These are phyloP conservation scores for Andrena camellia DNA, from an alignment of 2,888 invertebrate genomes.

Conservation along the genomic window DNA sequence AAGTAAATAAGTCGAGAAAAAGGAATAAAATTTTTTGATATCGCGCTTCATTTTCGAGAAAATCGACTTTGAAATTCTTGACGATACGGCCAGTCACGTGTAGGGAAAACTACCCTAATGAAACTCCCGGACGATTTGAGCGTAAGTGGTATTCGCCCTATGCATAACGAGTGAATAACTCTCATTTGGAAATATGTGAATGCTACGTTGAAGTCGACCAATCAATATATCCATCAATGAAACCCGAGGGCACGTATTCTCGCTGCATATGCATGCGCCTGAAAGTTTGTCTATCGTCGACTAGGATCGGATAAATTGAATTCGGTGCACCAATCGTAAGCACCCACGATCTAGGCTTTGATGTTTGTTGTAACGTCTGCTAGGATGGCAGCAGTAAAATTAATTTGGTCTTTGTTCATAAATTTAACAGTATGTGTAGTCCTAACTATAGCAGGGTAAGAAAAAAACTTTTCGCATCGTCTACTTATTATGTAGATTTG, in stretches of 20 bases:
- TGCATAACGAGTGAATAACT: too few relatives aligned
- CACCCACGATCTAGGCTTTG: constrained; percentile 79
- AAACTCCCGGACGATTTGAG: too few relatives aligned
- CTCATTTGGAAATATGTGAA: not conserved
- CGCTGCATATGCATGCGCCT: constrained; percentile 28
- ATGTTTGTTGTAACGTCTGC: constrained; percentile 80
- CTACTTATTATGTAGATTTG: not conserved
- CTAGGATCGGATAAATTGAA: constrained; percentile 34
- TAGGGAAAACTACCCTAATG: too few relatives aligned
- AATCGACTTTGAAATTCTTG: too few relatives aligned
- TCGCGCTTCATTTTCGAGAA: too few relatives aligned
- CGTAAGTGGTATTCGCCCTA: too few relatives aligned
- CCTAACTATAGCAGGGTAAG: constrained; percentile 80
- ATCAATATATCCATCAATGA: constrained; percentile 1
- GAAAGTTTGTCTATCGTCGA: constrained; percentile 15
- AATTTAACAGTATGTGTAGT: constrained; percentile 79
- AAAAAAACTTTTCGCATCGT: constrained; percentile 39
- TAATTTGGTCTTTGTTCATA: constrained; percentile 79
- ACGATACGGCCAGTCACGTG: too few relatives aligned
- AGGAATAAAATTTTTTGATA: too few relatives aligned
- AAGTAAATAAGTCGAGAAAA: too few relatives aligned
- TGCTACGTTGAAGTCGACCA: not conserved
- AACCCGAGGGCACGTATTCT: not conserved
- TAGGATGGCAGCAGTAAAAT: constrained; percentile 81
- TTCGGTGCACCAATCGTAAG: constrained; percentile 76